Percentiles rank a stretch among this genome's conserved stretches.
Conservation (phyloP, 2,113 vertebrate species). For the Phrynosoma platyrhinos region DNA sequence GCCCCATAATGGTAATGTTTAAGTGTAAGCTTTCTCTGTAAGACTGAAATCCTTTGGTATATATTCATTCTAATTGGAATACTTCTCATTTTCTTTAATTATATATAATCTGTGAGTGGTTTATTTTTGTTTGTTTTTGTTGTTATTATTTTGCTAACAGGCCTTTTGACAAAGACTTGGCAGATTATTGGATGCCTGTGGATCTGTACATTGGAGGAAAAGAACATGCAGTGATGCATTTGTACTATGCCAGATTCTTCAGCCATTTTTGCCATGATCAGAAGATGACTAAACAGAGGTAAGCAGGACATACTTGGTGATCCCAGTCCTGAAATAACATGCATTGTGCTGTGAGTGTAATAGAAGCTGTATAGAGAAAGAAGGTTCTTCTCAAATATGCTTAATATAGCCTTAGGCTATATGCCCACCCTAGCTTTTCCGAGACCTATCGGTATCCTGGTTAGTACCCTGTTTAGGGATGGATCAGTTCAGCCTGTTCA, state of each 20-base stretch:
- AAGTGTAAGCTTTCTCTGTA: fast-evolving
- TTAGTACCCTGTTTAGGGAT: background rate
- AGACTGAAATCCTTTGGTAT: background rate
- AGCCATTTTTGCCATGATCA: slow-evolving; percentile 92
- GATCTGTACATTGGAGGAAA: slow-evolving; percentile 96
- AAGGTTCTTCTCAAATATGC: background rate
- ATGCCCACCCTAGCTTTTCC: background rate
- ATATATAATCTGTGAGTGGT: background rate
- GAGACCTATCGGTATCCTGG: background rate
- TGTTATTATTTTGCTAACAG: slow-evolving; percentile 68
- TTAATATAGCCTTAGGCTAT: background rate
- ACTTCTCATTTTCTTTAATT: slow-evolving; percentile 19
- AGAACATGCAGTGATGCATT: slow-evolving; percentile 96
- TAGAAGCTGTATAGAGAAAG: background rate
- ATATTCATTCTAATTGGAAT: background rate
- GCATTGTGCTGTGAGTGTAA: background rate
- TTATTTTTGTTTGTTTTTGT: background rate
- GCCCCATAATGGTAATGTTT: slow-evolving; percentile 67
- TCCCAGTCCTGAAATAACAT: background rate
- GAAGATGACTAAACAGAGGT: slow-evolving; percentile 90
- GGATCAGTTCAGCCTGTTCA: background rate
- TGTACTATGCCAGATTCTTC: slow-evolving; percentile 95
- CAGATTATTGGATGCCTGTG: slow-evolving; percentile 95
- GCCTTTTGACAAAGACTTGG: slow-evolving; percentile 83
- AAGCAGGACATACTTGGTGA: slow-evolving; percentile 42